Conservation (phyloP, 2,888 invertebrate species). For the Scrobipalpa costella region DNA sequence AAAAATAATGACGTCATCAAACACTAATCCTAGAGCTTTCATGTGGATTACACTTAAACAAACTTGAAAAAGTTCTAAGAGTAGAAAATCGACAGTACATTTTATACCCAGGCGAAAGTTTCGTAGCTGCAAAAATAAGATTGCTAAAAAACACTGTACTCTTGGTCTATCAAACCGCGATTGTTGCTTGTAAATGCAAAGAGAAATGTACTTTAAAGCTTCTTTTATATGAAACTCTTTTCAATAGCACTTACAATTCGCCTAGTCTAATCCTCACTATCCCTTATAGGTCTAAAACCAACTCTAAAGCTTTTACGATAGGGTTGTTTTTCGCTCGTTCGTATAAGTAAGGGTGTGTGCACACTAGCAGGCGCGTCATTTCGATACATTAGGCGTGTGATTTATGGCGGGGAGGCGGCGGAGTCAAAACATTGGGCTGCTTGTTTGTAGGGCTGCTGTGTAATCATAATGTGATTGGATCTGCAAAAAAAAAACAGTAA, state of each 20-base stretch:
- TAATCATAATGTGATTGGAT: constrained; percentile 24
- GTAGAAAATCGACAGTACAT: neutral
- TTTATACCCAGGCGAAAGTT: neutral
- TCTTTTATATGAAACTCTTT: neutral
- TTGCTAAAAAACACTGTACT: constrained; percentile 14
- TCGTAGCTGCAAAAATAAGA: constrained; percentile 26
- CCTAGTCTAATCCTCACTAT: neutral
- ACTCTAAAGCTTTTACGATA: neutral
- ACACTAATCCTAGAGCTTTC: constrained; percentile 81
- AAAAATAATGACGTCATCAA: constrained; percentile 81
- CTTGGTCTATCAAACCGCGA: constrained; percentile 49
- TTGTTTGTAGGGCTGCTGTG: constrained; percentile 50
- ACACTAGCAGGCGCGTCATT: constrained; percentile 68
- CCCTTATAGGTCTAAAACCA: neutral
- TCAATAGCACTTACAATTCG: neutral
- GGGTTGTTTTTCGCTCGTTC: constrained; percentile 36
- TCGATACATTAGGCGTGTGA: constrained; percentile 79
- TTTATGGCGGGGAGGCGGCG: constrained; percentile 71
- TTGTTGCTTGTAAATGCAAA: constrained; percentile 40
- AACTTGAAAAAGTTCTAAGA: neutral
- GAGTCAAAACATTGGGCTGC: constrained; percentile 73
- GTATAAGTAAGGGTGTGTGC: constrained; percentile 49
- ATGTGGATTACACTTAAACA: constrained; percentile 72
- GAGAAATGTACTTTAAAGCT: constrained; percentile 39
- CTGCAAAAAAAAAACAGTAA: neutral